Evolutionary conservation across 1,140 invertebrate genomes (phyloP).

Genomic region (Dendroctonus valens): DNA sequence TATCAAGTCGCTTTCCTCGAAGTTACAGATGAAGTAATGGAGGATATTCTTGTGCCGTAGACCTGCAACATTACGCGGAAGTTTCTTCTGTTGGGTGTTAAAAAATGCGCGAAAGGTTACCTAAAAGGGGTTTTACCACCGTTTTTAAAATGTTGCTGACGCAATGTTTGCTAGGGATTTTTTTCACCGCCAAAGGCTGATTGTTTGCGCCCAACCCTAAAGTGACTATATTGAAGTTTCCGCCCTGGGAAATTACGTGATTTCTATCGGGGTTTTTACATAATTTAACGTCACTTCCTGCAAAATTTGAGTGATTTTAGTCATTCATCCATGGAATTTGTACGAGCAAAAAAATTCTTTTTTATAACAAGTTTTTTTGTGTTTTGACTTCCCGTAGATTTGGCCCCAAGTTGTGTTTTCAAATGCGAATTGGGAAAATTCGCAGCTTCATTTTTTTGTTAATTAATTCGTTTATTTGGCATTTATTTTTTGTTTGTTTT

Average conservation of each 20-base stretch:
- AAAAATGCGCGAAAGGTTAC: conserved; percentile 4
- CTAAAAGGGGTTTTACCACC: conserved; percentile 39
- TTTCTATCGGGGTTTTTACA: conserved; percentile 30
- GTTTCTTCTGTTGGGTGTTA: not conserved
- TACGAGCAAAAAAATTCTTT: too few relatives aligned
- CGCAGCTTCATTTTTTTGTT: too few relatives aligned
- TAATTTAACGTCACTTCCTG: conserved; percentile 38
- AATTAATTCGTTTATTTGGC: too few relatives aligned
- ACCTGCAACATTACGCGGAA: conserved; percentile 14
- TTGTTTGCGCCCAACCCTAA: conserved; percentile 39
- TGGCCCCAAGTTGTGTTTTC: too few relatives aligned
- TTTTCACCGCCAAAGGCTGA: conserved; percentile 44
- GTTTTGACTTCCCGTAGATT: too few relatives aligned
- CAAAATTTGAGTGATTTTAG: conserved; percentile 24
- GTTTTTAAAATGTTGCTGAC: conserved; percentile 40
- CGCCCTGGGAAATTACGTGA: conserved; percentile 39
- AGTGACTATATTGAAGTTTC: conserved; percentile 43
- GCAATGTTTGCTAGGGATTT: conserved; percentile 36
- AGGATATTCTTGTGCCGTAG: conserved; percentile 43
- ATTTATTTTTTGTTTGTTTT: not conserved
- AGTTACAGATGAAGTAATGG: conserved; percentile 43
- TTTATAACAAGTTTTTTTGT: too few relatives aligned
- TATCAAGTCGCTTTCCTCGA: conserved; percentile 42
- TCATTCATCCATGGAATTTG: too few relatives aligned
- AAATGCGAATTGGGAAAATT: not conserved